Conservation (phyloP, 2,888 invertebrate species). For the Rhagophthalmus giganteus region DNA sequence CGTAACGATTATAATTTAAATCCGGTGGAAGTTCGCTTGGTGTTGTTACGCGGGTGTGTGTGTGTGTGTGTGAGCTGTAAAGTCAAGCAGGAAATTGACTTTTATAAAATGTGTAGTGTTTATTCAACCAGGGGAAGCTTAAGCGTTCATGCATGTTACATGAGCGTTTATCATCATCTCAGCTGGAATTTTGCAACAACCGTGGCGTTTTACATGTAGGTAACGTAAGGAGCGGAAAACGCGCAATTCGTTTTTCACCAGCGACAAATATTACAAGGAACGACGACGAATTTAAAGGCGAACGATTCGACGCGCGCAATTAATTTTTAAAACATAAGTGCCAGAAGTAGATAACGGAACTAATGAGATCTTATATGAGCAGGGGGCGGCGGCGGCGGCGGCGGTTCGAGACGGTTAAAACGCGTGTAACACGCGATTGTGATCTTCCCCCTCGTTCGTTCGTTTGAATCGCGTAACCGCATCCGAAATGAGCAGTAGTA, state of each 20-base stretch:
- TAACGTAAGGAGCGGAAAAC: too few species aligned
- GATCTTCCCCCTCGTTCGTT: conserved; percentile 44
- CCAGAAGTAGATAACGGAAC: too few species aligned
- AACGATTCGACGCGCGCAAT: too few species aligned
- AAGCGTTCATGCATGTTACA: conserved; percentile 41
- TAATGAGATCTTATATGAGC: conserved; percentile 5
- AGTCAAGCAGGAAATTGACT: conserved; percentile 47
- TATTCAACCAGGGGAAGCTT: conserved; percentile 44
- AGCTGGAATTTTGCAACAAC: conserved; percentile 20
- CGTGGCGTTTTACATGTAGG: too few species aligned
- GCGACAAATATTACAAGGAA: too few species aligned
- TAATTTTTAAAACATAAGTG: too few species aligned
- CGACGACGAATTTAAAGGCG: too few species aligned
- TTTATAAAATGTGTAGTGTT: conserved; percentile 49
- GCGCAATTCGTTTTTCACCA: too few species aligned
- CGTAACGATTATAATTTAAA: too few species aligned
- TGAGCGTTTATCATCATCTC: conserved; percentile 30
- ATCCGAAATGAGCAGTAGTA: conserved; percentile 45
- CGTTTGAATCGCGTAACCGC: conserved; percentile 44
- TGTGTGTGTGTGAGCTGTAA: conserved; percentile 18
- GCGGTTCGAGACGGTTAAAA: conserved; percentile 11
- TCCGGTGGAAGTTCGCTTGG: background rate
- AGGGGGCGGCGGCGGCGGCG: conserved; percentile 9
- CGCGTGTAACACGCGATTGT: conserved; percentile 43
- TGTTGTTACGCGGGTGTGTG: background rate